These are phyloP conservation scores for Aythya baeri DNA, from an alignment of 2,113 vertebrate species.

Conservation along the genomic window DNA sequence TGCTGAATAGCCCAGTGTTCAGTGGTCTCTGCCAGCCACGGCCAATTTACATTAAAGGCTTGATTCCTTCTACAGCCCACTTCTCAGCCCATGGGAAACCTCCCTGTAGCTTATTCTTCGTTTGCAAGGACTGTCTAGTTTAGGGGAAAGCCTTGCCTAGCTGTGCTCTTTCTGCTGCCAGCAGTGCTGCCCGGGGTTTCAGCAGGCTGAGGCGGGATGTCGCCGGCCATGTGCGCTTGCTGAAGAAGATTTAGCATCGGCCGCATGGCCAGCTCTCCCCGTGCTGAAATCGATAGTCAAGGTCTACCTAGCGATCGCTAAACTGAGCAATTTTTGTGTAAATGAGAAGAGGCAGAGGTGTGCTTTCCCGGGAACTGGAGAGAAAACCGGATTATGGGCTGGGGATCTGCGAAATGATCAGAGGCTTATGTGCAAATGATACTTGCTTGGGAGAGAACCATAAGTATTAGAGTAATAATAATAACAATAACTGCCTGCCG, in stretches of 20 bases:
- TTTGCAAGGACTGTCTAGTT: neutral
- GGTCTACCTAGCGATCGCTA: neutral
- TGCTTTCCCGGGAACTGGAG: neutral
- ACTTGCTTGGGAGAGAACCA: neutral
- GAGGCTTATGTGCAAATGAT: neutral
- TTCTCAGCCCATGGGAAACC: conserved; percentile 61
- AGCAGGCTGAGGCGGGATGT: neutral
- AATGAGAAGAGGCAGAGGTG: neutral
- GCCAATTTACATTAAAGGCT: conserved; percentile 69
- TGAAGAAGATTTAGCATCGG: neutral
- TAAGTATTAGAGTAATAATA: neutral
- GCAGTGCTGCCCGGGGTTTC: neutral
- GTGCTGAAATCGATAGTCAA: rapidly evolving
- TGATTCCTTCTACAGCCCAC: conserved; percentile 43
- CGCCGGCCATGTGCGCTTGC: rapidly evolving
- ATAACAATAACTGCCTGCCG: neutral
- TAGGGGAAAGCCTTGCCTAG: neutral
- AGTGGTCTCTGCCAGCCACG: conserved; percentile 37
- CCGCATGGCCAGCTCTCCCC: neutral
- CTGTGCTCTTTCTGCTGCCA: neutral
- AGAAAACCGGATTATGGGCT: neutral
- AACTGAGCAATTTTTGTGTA: rapidly evolving
- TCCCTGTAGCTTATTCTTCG: neutral
- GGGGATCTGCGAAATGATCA: neutral
- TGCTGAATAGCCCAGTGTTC: conserved; percentile 60